Evolutionary conservation across 2,797 vertebrate genomes (phyloP), one percentile per base, ranked within the genome.

Genomic region (Benthosema pterotum): DNA sequence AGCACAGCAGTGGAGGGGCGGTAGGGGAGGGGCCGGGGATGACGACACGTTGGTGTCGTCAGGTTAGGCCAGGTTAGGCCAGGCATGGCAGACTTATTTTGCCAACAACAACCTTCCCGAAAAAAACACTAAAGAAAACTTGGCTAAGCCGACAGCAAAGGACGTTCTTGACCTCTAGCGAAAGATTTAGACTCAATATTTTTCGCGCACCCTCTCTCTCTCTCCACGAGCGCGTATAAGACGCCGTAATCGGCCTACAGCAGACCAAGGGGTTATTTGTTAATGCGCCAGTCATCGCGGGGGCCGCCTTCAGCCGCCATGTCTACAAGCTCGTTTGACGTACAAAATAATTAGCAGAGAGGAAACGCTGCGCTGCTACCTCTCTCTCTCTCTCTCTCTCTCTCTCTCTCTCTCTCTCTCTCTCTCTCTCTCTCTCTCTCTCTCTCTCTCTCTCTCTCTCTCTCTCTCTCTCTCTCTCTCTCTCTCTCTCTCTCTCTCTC

Each of bases 261-360:
- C 75, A 72, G 74, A 67, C 69, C 52, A 3, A 0, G 32, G 32
- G 32, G 32, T 38, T 11, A 38, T 38, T 54, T 49, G 61, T 64
- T 48, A 65, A 74, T 25, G 67, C 63, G 71, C 72, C 70, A 25
- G 77, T 80, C 82, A 67, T 74, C 55, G 14, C 6, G 69, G 19
- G 71, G 13, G 63, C 76, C 45, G 17, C 19, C 73, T 66, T 66
- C 61, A 57, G 22, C 42, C 32, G n/a, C n/a, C n/a, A 51, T 59
- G 77, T 84, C 79, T 63, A 80, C 75, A 79, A 74, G 76, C 65
- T 65, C 52, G 11, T 12, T 13, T 65, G 73, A 72, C 81, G 81
- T 85, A 79, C 76, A 66, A 76, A 89, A 82, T 84, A 84, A 87
- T 86, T 80, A 86, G 69, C 72, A 63, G 74, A 65, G 55, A n/a